phyloP scores from a whole-genome alignment of 2,113 vertebrate genomes.

The Myanophis thanlyinensis region DNA sequence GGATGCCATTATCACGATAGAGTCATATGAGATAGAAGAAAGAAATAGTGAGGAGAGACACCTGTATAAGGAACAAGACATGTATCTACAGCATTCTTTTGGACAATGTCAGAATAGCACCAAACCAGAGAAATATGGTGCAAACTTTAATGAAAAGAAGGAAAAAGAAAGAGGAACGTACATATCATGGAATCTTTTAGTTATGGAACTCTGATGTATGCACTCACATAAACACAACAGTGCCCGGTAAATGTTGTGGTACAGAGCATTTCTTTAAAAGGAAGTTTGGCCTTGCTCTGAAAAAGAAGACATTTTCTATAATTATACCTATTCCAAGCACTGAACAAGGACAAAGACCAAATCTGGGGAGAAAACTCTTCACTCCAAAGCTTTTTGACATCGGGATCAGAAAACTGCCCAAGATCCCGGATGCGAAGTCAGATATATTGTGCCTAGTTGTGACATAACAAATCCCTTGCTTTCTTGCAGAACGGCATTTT shows the following conservation, averaged over 20 bases:
- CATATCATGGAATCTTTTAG: not conserved
- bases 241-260: not conserved
- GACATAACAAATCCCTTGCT: not conserved
- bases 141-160: not conserved
- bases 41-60: not conserved
- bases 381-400: not conserved
- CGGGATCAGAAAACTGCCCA: not conserved
- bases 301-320: conserved; percentile 3
- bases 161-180: not conserved
- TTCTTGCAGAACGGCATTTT: not conserved
- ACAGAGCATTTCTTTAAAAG: not conserved
- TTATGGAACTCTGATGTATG: not conserved
- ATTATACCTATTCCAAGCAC: not conserved
- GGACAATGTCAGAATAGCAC: not conserved
- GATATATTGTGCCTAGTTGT: not conserved
- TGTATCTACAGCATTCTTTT: not conserved
- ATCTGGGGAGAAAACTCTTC: not conserved
- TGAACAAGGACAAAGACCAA: not conserved
- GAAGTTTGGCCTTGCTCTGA: not conserved
- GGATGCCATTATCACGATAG: not conserved
- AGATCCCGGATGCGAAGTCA: not conserved
- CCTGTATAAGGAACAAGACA: not conserved
- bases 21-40: not conserved
- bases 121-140: not conserved
- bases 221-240: not conserved